Conservation (phyloP, 35 echinoderm and acorn worm genomes). For the Chiridota heheva region DNA sequence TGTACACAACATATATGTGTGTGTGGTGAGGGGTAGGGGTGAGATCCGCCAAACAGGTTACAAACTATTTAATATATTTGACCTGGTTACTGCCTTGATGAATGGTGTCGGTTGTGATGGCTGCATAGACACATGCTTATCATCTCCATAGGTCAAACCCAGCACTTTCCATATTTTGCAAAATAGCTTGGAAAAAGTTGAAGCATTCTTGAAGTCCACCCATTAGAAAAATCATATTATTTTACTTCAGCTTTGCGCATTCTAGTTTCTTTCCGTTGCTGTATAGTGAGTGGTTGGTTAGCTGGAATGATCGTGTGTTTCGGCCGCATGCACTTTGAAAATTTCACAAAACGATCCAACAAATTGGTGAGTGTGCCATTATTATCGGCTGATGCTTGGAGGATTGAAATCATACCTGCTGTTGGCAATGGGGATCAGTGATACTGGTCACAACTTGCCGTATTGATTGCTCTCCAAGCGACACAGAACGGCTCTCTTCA, state of each 20-base stretch:
- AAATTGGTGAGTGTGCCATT: conserved; percentile 21
- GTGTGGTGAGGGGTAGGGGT: too few species aligned
- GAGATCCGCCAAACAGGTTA: too few species aligned
- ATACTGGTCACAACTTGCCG: conserved; percentile 25
- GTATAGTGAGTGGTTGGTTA: conserved; percentile 39
- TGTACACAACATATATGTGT: too few species aligned
- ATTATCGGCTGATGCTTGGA: conserved; percentile 31
- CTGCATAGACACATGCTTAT: conserved; percentile 25
- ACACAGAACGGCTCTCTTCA: conserved; percentile 1
- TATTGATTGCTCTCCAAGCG: conserved; percentile 19
- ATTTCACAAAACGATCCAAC: conserved; percentile 4
- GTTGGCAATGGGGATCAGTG: conserved; percentile 19
- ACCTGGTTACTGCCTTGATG: neutral
- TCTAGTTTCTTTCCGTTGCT: conserved; percentile 37
- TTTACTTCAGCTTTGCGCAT: conserved; percentile 29
- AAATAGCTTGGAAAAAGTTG: conserved; percentile 33
- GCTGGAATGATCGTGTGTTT: conserved; percentile 31
- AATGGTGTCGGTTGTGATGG: neutral
- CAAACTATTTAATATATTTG: too few species aligned
- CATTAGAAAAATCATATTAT: too few species aligned
- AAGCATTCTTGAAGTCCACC: conserved; percentile 14
- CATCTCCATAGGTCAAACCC: neutral
- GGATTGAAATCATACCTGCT: conserved; percentile 32
- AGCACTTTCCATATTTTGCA: neutral
- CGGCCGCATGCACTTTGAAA: conserved; percentile 25